Conservation (phyloP, 2,113 vertebrate genomes). For the Dicaeum eximium region DNA sequence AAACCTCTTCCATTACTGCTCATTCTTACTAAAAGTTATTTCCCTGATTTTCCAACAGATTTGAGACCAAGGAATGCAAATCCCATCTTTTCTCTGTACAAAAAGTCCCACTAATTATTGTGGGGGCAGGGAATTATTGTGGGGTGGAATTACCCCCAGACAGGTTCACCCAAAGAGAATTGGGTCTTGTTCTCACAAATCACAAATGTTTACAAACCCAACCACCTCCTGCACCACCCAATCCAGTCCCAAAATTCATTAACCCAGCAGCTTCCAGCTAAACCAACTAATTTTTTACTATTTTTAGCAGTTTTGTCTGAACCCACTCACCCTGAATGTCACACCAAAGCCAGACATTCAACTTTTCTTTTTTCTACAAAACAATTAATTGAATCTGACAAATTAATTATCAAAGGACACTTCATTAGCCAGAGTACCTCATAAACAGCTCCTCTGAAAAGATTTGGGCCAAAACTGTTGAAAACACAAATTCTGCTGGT, state of each 20-base stretch:
- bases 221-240: background rate
- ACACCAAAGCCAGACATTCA: background rate
- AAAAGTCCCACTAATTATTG: accelerated
- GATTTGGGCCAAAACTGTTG: background rate
- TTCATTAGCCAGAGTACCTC: background rate
- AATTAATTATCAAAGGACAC: background rate
- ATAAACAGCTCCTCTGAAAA: slow-evolving; percentile 3
- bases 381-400: background rate
- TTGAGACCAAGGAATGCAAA: background rate
- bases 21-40: accelerated
- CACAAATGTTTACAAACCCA: background rate
- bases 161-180: accelerated
- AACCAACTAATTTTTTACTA: background rate
- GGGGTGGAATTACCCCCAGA: background rate
- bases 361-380: background rate
- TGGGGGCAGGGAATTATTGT: accelerated
- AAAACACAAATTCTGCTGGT: background rate
- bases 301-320: background rate
- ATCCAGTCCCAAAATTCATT: accelerated
- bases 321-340: background rate
- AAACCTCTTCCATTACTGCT: accelerated
- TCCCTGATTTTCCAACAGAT: background rate
- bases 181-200: accelerated
- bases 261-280: background rate
- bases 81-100: accelerated